Conservation (phyloP, 1,140 invertebrate genomes). For the Heliconius hermathena region DNA sequence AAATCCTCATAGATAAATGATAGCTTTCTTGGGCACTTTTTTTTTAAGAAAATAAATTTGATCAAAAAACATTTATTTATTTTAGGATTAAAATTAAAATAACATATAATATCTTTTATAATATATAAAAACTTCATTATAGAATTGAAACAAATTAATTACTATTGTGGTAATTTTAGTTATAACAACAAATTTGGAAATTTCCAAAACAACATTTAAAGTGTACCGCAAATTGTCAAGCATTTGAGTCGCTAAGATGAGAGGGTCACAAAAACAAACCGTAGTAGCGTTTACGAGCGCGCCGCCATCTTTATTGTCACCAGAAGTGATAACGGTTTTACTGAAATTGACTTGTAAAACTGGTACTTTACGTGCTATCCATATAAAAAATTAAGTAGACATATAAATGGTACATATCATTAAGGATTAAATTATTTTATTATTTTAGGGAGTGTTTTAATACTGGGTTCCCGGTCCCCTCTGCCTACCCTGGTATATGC, state of each 20-base stretch:
- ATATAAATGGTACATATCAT: too few species aligned
- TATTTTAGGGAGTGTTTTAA: too few species aligned
- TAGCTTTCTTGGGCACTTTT: too few species aligned
- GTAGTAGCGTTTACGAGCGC: slow-evolving; percentile 39
- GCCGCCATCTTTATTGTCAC: slow-evolving; percentile 42
- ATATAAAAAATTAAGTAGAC: not conserved
- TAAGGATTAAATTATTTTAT: too few species aligned
- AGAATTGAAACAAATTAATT: not conserved
- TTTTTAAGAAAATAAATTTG: too few species aligned
- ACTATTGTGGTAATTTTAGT: not conserved
- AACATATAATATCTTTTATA: too few species aligned
- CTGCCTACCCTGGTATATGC: too few species aligned
- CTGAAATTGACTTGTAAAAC: slow-evolving; percentile 7
- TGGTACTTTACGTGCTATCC: not conserved
- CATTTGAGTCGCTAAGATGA: slow-evolving; percentile 25
- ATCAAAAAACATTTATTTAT: too few species aligned
- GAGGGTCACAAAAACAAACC: slow-evolving; percentile 45
- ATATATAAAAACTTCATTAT: not conserved
- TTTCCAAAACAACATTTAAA: slow-evolving; percentile 17
- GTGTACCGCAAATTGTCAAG: slow-evolving; percentile 42
- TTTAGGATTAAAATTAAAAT: too few species aligned
- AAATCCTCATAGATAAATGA: too few species aligned
- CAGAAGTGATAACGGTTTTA: slow-evolving; percentile 6
- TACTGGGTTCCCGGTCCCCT: too few species aligned
- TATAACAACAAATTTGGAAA: not conserved